Percentiles rank a stretch among this genome's conserved stretches.
phyloP scores from a whole-genome alignment of 2,888 invertebrate genomes.

The Nasonia oneida region DNA sequence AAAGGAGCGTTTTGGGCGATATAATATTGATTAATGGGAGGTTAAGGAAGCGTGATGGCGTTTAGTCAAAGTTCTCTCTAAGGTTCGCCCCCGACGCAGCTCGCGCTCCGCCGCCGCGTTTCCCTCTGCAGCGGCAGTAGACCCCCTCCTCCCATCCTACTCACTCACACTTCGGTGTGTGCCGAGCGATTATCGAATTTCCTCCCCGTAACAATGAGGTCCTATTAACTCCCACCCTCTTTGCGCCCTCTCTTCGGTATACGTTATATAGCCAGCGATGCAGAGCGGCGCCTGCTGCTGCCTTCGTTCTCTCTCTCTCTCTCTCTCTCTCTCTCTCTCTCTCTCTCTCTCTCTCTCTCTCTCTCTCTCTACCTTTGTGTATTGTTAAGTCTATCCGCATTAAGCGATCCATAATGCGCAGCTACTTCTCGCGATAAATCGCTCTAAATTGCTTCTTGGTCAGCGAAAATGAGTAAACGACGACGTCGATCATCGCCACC shows the following conservation, averaged over 20 bases:
- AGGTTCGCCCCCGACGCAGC: constrained; percentile 69
- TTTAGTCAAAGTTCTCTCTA: constrained; percentile 79
- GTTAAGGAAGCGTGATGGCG: constrained; percentile 79
- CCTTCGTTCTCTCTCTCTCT: not conserved
- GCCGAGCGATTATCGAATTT: constrained; percentile 79
- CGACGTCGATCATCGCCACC: constrained; percentile 47
- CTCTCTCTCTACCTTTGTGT: constrained; percentile 72
- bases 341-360: not conserved
- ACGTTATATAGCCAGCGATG: constrained; percentile 67
- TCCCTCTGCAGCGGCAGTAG: not conserved
- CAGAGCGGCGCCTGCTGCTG: constrained; percentile 63
- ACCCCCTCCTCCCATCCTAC: constrained; percentile 29
- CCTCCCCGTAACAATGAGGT: constrained; percentile 79
- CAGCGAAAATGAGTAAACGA: constrained; percentile 65
- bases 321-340: not conserved
- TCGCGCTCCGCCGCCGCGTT: constrained; percentile 49
- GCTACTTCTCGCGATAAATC: constrained; percentile 76
- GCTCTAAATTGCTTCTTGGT: constrained; percentile 72
- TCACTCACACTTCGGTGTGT: constrained; percentile 73
- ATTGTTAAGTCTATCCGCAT: constrained; percentile 79
- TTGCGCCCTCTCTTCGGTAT: constrained; percentile 65
- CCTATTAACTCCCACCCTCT: constrained; percentile 78
- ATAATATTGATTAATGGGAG: constrained; percentile 80
- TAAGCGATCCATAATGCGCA: constrained; percentile 77
- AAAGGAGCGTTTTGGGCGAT: constrained; percentile 79